A percentile compares a stretch with the other conserved stretches of the same genome.
phyloP scores from a whole-genome alignment of 2,888 invertebrate genomes.

The Rhogogaster chlorosoma region DNA sequence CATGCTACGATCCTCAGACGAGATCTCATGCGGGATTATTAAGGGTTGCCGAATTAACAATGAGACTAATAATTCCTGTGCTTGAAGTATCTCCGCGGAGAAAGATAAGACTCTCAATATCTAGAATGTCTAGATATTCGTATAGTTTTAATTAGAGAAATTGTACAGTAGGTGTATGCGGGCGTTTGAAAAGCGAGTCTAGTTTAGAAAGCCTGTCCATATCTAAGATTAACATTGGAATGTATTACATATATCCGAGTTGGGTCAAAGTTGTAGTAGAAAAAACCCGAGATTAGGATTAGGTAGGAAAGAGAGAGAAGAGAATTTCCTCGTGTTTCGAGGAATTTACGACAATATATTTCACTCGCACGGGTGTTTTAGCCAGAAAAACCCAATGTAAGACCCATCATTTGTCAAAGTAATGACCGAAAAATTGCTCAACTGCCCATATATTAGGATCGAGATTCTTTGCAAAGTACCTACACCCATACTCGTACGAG shows the following conservation, averaged over 20 bases:
- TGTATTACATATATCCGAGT: neutral
- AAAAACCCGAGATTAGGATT: constrained; percentile 4
- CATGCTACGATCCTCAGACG: neutral
- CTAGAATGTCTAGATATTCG: neutral
- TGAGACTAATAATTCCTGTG: neutral
- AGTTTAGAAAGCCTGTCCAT: neutral
- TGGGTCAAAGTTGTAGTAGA: neutral
- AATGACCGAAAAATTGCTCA: constrained; percentile 51
- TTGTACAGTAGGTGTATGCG: neutral
- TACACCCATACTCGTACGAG: neutral
- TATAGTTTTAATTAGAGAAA: neutral
- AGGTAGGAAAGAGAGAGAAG: neutral
- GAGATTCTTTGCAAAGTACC: constrained; percentile 34
- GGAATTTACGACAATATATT: constrained; percentile 29
- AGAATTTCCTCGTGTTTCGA: neutral
- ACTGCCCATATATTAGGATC: constrained; percentile 50
- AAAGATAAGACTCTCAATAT: neutral
- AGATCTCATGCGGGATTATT: neutral
- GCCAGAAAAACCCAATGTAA: constrained; percentile 17
- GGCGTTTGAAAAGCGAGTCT: neutral
- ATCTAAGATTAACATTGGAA: neutral
- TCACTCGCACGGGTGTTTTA: constrained; percentile 9
- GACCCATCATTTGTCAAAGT: constrained; percentile 46
- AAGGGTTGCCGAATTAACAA: neutral
- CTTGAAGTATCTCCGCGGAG: neutral